Base-by-base conservation (phyloP, 2,797 vertebrate species). In the Huso huso region DNA sequence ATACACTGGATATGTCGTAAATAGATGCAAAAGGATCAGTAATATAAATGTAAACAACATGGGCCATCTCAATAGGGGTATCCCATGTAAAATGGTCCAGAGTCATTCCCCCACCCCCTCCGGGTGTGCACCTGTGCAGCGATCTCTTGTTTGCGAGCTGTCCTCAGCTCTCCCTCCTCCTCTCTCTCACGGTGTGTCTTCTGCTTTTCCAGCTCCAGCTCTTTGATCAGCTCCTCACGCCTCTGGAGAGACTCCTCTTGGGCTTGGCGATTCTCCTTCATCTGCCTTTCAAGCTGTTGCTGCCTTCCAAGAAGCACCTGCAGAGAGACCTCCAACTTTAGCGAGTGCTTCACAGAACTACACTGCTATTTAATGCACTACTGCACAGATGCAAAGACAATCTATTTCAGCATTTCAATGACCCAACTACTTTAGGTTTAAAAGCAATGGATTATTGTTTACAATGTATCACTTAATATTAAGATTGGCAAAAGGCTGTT, bases 251-350 rank as follows among this genome's bases (percentile, higher is more conserved):
- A 93, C 71, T 95, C 91, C 70, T 90, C 88, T 67, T 94, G 94
- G 0, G 91, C 93, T 61, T 69, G 73, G 1, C 90, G 85, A 81
- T 96, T 97, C 51, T 83, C 82, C 63, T 88, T 83, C 79, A 96
- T 89, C 77, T 84, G 91, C 64, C 86, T 81, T 66, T 86, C 84
- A 77, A 99, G 82, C 80, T 98, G 95, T 67, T 86, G 83, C 74
- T 91, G 93, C 48, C 95, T 88, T 63, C 85, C 93, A 0, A 63
- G 66, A 37, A 99, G 82, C 69, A 99, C 95, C 97, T 99, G 71
- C 23, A 50, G 62, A 68, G 9, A 5, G 63, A 50, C 23, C 37
- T 23, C 57, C 48, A 52, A 58, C 12, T 6, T n/a, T 6, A 11
- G 51, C 9, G n/a, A 6, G 37, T 64, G 10, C 67, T 11, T 37